These are phyloP conservation scores for Charanyca ferruginea DNA, from an alignment of 2,888 invertebrate species.

Conservation along the genomic window DNA sequence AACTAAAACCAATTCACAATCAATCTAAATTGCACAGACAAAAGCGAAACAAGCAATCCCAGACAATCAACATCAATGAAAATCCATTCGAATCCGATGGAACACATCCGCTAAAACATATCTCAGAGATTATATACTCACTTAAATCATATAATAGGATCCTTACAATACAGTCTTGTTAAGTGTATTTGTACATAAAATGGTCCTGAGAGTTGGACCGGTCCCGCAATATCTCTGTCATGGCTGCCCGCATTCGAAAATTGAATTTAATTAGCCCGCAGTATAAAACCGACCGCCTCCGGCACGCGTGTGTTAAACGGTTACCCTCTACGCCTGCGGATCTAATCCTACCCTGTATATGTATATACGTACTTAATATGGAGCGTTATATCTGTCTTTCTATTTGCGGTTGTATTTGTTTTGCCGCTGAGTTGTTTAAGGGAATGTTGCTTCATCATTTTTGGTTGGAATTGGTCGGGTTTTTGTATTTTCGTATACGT, in stretches of 20 bases:
- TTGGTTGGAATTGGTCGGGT: slow-evolving; percentile 6
- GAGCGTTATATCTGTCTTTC: slow-evolving; percentile 46
- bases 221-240: slow-evolving; percentile 75
- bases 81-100: slow-evolving; percentile 16
- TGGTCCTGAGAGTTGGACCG: slow-evolving; percentile 57
- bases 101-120: slow-evolving; percentile 38
- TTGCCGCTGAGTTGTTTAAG: slow-evolving; percentile 27
- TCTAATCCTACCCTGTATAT: slow-evolving; percentile 56
- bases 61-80: slow-evolving; percentile 31
- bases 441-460: slow-evolving; percentile 29
- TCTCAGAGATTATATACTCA: slow-evolving; percentile 33
- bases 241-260: slow-evolving; percentile 81
- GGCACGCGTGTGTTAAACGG: slow-evolving; percentile 65
- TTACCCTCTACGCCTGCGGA: slow-evolving; percentile 61
- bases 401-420: slow-evolving; percentile 48
- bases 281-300: slow-evolving; percentile 71
- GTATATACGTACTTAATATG: slow-evolving; percentile 39
- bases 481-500: slow-evolving; percentile 10
- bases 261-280: slow-evolving; percentile 83
- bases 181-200: slow-evolving; percentile 59
- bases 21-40: slow-evolving; percentile 4
- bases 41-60: slow-evolving; percentile 18
- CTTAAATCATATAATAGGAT: slow-evolving; percentile 50
- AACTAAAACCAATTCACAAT: neutral
- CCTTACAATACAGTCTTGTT: slow-evolving; percentile 48